A percentile compares a stretch with the other conserved stretches of the same genome.
phyloP scores from a whole-genome alignment of 2,797 vertebrate genomes.

The Acanthurus lineatus region DNA sequence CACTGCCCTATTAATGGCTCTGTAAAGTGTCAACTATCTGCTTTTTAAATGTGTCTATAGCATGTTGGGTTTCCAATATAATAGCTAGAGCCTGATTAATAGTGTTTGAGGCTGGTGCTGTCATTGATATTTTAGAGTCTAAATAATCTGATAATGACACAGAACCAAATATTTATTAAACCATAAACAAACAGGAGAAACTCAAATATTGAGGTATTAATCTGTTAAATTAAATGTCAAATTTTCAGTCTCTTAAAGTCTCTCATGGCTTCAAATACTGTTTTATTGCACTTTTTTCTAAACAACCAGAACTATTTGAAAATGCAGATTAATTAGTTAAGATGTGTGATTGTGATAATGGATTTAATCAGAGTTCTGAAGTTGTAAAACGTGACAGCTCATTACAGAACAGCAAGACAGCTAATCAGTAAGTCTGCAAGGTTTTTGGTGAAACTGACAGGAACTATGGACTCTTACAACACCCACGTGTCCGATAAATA shows the following conservation, averaged over 20 bases:
- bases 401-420: no score
- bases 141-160: not conserved
- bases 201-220: no score
- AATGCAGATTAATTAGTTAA: no score
- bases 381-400: not conserved
- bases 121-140: not conserved
- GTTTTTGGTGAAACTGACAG: no score
- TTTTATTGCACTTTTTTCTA: not conserved
- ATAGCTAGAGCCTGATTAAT: not conserved
- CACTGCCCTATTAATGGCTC: constrained; percentile 35
- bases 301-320: no score
- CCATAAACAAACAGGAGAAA: not conserved
- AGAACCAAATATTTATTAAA: not conserved
- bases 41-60: constrained; percentile 36
- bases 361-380: not conserved
- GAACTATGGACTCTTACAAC: no score
- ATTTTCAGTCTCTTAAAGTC: not conserved
- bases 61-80: constrained; percentile 13
- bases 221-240: not conserved
- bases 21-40: constrained; percentile 23
- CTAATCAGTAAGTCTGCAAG: no score
- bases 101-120: not conserved
- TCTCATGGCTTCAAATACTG: not conserved
- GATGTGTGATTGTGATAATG: no score
- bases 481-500: no score